Conservation (phyloP, 2,113 vertebrate species). For the Solenodon paradoxus region DNA sequence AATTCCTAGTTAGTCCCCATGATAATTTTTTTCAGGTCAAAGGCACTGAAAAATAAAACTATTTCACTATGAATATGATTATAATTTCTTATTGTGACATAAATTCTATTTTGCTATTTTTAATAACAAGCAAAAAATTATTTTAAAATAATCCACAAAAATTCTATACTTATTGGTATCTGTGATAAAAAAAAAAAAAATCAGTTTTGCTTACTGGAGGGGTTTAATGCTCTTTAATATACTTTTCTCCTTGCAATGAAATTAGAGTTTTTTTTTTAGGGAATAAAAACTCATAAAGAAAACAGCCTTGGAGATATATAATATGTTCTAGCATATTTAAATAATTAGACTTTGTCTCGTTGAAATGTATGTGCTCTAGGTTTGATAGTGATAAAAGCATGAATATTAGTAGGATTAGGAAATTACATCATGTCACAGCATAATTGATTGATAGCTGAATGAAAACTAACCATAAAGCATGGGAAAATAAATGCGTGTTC, state of each 20-base stretch:
- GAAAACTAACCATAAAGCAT: constrained; percentile 80
- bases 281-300: constrained; percentile 77
- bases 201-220: constrained; percentile 72
- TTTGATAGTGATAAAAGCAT: constrained; percentile 81
- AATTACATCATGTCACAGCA: constrained; percentile 81
- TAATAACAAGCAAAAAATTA: constrained; percentile 57
- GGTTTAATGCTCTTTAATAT: constrained; percentile 68
- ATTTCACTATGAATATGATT: constrained; percentile 20
- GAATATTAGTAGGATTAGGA: constrained; percentile 86
- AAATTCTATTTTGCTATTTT: constrained; percentile 49
- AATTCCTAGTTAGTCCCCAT: background rate
- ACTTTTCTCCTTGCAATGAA: constrained; percentile 75
- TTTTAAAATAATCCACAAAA: constrained; percentile 58
- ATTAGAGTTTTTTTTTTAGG: constrained; percentile 66
- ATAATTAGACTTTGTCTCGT: constrained; percentile 86
- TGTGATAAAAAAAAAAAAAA: too few relatives aligned
- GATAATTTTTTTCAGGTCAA: constrained; percentile 9
- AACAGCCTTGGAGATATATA: constrained; percentile 73
- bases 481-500: constrained; percentile 69
- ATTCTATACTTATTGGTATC: constrained; percentile 62
- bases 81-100: background rate
- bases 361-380: constrained; percentile 76
- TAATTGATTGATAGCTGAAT: constrained; percentile 83
- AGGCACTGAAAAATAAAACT: background rate
- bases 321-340: constrained; percentile 83